phyloP scores from a whole-genome alignment of 2,113 vertebrate genomes.

The Taxidea taxus region DNA sequence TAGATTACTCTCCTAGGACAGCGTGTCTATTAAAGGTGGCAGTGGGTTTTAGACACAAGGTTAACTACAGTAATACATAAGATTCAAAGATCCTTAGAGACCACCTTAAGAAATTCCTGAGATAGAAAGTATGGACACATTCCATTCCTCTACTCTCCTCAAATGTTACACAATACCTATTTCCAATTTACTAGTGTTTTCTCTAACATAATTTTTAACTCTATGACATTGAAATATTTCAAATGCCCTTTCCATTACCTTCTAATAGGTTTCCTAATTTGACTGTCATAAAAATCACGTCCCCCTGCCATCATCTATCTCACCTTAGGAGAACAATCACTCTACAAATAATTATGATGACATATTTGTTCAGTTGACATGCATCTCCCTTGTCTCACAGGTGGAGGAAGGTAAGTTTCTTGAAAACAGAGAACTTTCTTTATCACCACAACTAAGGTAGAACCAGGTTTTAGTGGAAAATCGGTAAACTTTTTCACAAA shows the following conservation, averaged over 20 bases:
- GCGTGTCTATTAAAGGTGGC: background rate
- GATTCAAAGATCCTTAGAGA: background rate
- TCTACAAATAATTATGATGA: background rate
- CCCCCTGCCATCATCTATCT: background rate
- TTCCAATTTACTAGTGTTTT: background rate
- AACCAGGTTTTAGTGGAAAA: background rate
- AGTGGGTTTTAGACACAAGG: background rate
- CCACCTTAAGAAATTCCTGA: background rate
- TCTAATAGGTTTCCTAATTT: background rate
- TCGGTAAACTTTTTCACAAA: background rate
- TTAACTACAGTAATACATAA: background rate
- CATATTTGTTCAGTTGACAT: background rate
- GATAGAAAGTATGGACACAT: background rate
- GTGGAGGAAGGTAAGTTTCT: background rate
- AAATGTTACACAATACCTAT: background rate
- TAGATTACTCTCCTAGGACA: background rate
- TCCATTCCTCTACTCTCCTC: background rate
- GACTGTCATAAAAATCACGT: background rate
- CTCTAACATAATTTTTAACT: background rate
- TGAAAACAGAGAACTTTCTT: background rate
- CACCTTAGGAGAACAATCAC: background rate
- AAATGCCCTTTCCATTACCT: background rate
- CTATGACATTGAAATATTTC: background rate
- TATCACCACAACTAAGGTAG: background rate
- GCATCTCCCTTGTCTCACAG: background rate